Evolutionary conservation across 1,140 invertebrate species (phyloP), one percentile per base, ranked within the genome.

Genomic region (Leptopilina clavipes): DNA sequence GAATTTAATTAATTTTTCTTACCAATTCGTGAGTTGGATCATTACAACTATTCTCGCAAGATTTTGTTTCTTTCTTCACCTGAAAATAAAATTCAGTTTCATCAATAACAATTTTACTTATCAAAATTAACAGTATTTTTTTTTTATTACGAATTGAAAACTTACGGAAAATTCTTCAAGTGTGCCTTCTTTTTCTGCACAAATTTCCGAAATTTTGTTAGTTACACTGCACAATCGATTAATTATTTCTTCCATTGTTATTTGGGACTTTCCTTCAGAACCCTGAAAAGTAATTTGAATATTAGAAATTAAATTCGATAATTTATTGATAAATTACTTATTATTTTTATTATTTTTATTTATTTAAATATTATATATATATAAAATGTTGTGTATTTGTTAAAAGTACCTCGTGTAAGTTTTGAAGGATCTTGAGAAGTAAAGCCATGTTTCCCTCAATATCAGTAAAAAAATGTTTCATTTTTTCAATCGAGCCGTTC

Each of bases 121-220:
- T 45, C 14, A 14, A 45, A 10, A 11, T 37, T 31, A 70, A 70
- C 1, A 12, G n/a, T 56, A 22, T 9, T 14, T 14, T 56, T 18
- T 8, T 18, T 56, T 56, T 9, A 72, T 14, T 71, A 40, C 11
- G 59, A 72, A 65, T 6, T 14, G 25, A 31, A 25, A 37, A 65
- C 59, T 65, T 65, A 65, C 59, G 9, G 12, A 74, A 70, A 78
- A 74, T 40, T 77, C 75, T 72, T 83, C 76, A 31, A 82, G 70
- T 31, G 25, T 79, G 19, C 84, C 79, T 25, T 79, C 70, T 76
- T 85, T 88, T 70, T 82, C 84, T 40, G 74, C 75, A 72, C 81
- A 78, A 22, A 88, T 80, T 74, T 82, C 77, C 8, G 76, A 82
- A 74, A 88, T 54, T 71, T 70, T 82, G 19, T 80, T 65, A 79